A percentile compares a stretch with the other conserved stretches of the same genome.
These are phyloP conservation scores for Rhinoraja longicauda DNA, from an alignment of 2,797 vertebrate genomes.

Conservation along the genomic window DNA sequence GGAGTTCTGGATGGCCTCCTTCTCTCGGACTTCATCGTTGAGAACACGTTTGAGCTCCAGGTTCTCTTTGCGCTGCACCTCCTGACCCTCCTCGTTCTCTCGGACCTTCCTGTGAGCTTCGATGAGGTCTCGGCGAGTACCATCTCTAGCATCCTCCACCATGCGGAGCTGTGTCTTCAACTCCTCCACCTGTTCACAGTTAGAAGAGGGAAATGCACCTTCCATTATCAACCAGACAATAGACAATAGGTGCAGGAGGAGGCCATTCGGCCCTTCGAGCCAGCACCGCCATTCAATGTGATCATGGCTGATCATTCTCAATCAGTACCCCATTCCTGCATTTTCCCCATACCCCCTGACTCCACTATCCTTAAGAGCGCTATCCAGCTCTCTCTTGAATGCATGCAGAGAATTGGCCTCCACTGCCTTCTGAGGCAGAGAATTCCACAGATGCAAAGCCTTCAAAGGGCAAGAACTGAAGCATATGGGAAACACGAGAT, in stretches of 20 bases:
- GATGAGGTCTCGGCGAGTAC: slow-evolving; percentile 55
- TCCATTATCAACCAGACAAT: not conserved
- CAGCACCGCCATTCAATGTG: too few species aligned
- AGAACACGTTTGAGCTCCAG: slow-evolving; percentile 58
- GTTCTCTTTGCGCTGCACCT: slow-evolving; percentile 58
- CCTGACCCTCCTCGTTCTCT: slow-evolving; percentile 55
- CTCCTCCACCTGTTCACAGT: slow-evolving; percentile 56
- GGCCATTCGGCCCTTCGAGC: too few species aligned
- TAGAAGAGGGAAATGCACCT: not conserved
- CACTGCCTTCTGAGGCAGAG: too few species aligned
- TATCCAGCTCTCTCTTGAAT: too few species aligned
- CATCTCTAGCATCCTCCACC: slow-evolving; percentile 55
- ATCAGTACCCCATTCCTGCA: too few species aligned
- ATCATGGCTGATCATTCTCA: too few species aligned
- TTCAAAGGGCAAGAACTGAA: not conserved
- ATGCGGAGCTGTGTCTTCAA: slow-evolving; percentile 56
- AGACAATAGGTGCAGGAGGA: too few species aligned
- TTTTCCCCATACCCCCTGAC: too few species aligned
- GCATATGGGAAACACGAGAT: not conserved
- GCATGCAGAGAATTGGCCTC: too few species aligned
- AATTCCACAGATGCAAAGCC: too few species aligned
- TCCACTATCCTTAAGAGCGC: too few species aligned
- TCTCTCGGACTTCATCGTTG: slow-evolving; percentile 59
- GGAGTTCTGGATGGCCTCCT: slow-evolving; percentile 61
- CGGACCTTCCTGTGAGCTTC: slow-evolving; percentile 60